phyloP scores from a whole-genome alignment of 2,888 invertebrate genomes.

The Sarcophaga rosellei region DNA sequence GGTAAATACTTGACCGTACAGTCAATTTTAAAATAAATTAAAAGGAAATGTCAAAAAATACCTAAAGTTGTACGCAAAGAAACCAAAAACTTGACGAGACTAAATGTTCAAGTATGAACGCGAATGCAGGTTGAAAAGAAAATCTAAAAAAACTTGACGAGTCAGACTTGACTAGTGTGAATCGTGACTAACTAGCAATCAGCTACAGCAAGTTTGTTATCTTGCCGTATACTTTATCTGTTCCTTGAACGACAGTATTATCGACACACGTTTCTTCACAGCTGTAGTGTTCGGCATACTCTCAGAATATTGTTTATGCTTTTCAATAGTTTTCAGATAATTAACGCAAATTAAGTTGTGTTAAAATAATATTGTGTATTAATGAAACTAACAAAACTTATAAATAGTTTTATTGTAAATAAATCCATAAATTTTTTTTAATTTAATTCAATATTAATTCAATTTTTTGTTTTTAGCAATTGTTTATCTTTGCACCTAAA shows the following conservation, averaged over 20 bases:
- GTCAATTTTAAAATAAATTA: no score
- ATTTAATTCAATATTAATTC: not conserved
- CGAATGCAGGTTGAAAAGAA: no score
- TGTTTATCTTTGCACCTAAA: slow-evolving; percentile 7
- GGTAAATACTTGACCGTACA: no score
- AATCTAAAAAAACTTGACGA: no score
- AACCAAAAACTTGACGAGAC: no score
- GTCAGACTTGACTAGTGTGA: no score
- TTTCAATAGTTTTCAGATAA: not conserved
- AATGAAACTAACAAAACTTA: slow-evolving; percentile 33
- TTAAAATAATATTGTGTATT: slow-evolving; percentile 13
- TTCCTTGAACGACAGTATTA: not conserved
- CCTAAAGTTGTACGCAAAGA: no score
- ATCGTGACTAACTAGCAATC: no score
- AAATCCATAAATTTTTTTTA: not conserved
- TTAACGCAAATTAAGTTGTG: not conserved
- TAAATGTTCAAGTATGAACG: no score
- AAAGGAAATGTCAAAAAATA: no score
- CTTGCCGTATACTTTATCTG: not conserved
- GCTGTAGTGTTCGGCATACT: not conserved
- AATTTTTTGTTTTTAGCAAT: slow-evolving; percentile 18
- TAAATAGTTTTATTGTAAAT: slow-evolving; percentile 21
- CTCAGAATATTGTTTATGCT: slow-evolving; percentile 30
- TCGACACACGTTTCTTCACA: slow-evolving; percentile 17
- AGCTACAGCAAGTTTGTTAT: no score